phyloP scores from a whole-genome alignment of 2,888 invertebrate genomes.

The Drosophila nr. perissopoda region DNA sequence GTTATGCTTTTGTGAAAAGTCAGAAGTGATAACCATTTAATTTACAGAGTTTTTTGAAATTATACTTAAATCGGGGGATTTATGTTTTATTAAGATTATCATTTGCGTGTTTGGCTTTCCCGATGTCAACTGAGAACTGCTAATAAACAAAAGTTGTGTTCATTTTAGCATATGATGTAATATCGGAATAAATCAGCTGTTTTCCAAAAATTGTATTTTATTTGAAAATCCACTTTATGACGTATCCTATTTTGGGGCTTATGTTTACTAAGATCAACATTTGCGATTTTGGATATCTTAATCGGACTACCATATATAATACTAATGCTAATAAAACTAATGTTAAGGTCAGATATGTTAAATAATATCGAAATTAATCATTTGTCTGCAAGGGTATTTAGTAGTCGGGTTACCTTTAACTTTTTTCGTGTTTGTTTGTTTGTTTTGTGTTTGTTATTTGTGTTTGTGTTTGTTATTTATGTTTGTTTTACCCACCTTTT shows the following conservation, averaged over 20 bases:
- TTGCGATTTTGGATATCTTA: not conserved
- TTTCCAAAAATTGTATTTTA: not conserved
- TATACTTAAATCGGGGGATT: not conserved
- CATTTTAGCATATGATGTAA: not conserved
- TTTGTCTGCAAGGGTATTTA: constrained; percentile 1
- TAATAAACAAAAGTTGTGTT: not conserved
- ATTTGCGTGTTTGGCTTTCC: not conserved
- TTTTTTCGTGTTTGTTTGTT: not conserved
- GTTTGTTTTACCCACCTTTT: constrained; percentile 67
- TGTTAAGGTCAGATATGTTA: not conserved
- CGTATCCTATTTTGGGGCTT: not conserved
- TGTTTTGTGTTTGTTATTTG: not conserved
- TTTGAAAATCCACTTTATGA: not conserved
- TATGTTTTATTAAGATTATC: not conserved
- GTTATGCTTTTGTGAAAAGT: not conserved
- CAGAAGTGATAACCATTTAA: not conserved
- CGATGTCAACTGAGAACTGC: not conserved
- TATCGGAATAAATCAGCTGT: not conserved
- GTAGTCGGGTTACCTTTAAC: not conserved
- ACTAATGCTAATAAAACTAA: not conserved
- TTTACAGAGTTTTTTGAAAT: not conserved
- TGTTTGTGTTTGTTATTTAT: not conserved
- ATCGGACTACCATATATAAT: not conserved
- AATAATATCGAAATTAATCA: not conserved
- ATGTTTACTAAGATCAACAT: not conserved